Evolutionary conservation across 2,888 invertebrate genomes (phyloP).

Genomic region (Cryptophagus acutangulus): DNA sequence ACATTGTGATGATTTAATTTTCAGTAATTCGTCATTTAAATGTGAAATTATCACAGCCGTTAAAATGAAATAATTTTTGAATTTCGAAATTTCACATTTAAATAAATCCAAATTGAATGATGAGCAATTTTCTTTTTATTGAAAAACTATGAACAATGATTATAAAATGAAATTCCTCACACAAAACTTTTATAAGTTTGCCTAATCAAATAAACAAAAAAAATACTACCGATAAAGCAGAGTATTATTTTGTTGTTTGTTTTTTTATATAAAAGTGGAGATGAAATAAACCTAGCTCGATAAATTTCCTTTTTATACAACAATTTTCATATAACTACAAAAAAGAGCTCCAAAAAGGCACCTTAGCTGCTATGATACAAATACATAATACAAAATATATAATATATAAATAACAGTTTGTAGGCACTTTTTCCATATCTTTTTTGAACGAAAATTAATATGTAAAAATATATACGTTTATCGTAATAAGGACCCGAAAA

Average conservation of each 20-base stretch:
- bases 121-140: not conserved
- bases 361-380: conserved; percentile 24
- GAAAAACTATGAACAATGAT: not conserved
- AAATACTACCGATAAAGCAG: not conserved
- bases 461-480: not conserved
- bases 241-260: conserved; percentile 8
- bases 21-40: too few relatives aligned
- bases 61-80: conserved; percentile 1
- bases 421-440: not conserved
- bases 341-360: conserved; percentile 25
- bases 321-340: conserved; percentile 18
- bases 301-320: conserved; percentile 1
- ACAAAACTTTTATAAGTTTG: not conserved
- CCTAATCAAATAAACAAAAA: not conserved
- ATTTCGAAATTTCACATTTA: not conserved
- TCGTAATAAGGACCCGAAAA: not conserved
- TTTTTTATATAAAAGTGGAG: conserved; percentile 16
- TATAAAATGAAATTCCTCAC: not conserved
- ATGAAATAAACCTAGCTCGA: not conserved
- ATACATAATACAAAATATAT: not conserved
- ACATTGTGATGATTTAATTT: too few relatives aligned
- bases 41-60: conserved; percentile 4
- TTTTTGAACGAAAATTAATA: not conserved
- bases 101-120: not conserved
- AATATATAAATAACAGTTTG: conserved; percentile 1